These are phyloP conservation scores for Netelia melanura DNA, from an alignment of 2,888 invertebrate genomes.

Conservation along the genomic window DNA sequence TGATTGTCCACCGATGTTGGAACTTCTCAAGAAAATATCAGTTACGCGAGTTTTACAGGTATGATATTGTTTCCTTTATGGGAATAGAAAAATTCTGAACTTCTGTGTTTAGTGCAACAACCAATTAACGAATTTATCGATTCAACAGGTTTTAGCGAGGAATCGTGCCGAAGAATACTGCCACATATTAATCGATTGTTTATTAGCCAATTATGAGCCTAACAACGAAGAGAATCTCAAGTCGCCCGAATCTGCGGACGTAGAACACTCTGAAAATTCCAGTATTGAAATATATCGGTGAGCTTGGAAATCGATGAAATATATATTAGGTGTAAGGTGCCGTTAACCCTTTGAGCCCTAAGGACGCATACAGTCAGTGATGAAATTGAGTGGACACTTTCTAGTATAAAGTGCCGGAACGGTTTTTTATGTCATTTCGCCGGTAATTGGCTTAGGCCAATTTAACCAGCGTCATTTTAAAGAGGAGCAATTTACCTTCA, in stretches of 20 bases:
- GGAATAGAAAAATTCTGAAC: too few species aligned
- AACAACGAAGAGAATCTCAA: slow-evolving; percentile 86
- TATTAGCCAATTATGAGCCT: slow-evolving; percentile 89
- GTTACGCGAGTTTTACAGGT: slow-evolving; percentile 91
- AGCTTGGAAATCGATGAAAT: slow-evolving; percentile 54
- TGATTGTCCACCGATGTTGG: slow-evolving; percentile 90
- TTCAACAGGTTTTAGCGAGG: slow-evolving; percentile 87
- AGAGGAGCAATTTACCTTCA: too few species aligned
- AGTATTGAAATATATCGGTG: slow-evolving; percentile 91
- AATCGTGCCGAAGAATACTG: slow-evolving; percentile 90
- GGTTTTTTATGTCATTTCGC: too few species aligned
- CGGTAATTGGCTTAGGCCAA: too few species aligned
- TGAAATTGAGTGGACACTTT: too few species aligned
- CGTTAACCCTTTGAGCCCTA: too few species aligned
- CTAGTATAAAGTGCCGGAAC: too few species aligned
- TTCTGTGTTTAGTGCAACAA: too few species aligned
- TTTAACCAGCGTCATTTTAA: too few species aligned
- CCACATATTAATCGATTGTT: slow-evolving; percentile 89
- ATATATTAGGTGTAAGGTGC: background rate
- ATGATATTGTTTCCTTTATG: slow-evolving; percentile 39
- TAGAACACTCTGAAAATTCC: slow-evolving; percentile 87
- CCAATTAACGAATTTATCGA: slow-evolving; percentile 35
- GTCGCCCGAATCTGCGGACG: slow-evolving; percentile 82
- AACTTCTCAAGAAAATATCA: slow-evolving; percentile 90
- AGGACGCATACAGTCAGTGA: too few species aligned